These are phyloP conservation scores for Mastacembelus armatus DNA, from an alignment of 2,797 vertebrate genomes.

Conservation along the genomic window DNA sequence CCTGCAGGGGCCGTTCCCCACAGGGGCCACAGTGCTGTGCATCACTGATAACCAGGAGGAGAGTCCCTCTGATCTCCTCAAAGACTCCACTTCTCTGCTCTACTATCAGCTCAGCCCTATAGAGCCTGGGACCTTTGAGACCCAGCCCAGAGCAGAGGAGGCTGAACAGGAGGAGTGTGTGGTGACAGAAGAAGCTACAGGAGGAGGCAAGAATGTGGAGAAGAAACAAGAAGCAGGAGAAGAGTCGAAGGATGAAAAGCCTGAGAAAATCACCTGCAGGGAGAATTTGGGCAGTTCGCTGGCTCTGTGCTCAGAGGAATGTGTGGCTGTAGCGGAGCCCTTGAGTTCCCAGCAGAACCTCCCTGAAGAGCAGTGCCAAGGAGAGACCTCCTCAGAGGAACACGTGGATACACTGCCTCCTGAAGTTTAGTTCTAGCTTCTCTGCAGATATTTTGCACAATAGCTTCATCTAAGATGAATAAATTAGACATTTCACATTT, in stretches of 20 bases:
- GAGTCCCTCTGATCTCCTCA: slow-evolving; percentile 71
- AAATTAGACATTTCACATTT: slow-evolving; percentile 73
- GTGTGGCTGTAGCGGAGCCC: slow-evolving; percentile 34
- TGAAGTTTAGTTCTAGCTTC: slow-evolving; percentile 76
- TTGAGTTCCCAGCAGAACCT: slow-evolving; percentile 49
- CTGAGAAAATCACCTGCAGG: slow-evolving; percentile 64
- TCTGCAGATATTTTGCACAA: slow-evolving; percentile 90
- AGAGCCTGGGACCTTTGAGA: slow-evolving; percentile 74
- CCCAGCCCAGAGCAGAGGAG: slow-evolving; percentile 55
- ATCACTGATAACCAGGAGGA: slow-evolving; percentile 85
- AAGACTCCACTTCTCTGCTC: slow-evolving; percentile 81
- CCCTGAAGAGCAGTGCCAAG: slow-evolving; percentile 64
- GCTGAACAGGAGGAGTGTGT: slow-evolving; percentile 34
- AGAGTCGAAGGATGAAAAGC: slow-evolving; percentile 49
- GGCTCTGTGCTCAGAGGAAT: slow-evolving; percentile 65
- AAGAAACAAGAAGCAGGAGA: slow-evolving; percentile 42
- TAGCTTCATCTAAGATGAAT: slow-evolving; percentile 80
- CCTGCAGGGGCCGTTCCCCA: slow-evolving; percentile 89
- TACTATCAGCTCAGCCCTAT: slow-evolving; percentile 85
- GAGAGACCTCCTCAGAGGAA: slow-evolving; percentile 62
- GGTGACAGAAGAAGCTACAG: slow-evolving; percentile 26
- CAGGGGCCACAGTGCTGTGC: slow-evolving; percentile 90
- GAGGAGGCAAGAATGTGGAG: slow-evolving; percentile 56
- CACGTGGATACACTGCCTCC: slow-evolving; percentile 79
- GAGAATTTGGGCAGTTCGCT: slow-evolving; percentile 73